Evolutionary conservation across 1,140 invertebrate species (phyloP).

Genomic region (Drosophila pseudoananassae): DNA sequence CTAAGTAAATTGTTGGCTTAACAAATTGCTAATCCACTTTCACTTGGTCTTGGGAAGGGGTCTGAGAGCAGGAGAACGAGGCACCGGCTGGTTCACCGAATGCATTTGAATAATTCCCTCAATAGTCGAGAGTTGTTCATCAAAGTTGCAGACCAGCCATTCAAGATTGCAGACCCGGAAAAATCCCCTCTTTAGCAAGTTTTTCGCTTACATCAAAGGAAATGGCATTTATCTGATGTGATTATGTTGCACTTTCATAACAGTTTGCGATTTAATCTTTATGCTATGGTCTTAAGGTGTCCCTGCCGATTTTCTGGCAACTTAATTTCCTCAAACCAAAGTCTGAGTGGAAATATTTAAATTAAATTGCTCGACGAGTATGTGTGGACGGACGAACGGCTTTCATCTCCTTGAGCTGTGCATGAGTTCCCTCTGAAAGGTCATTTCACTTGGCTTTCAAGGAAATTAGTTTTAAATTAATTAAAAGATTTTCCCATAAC

Average conservation of each 20-base stretch:
- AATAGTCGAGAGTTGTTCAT: conserved; percentile 2
- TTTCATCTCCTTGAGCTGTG: conserved; percentile 19
- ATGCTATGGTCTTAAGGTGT: conserved; percentile 11
- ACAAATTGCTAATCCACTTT: conserved; percentile 73
- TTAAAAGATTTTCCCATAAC: conserved; percentile 52
- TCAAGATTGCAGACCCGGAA: conserved; percentile 34
- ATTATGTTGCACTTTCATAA: conserved; percentile 39
- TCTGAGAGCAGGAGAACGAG: not conserved
- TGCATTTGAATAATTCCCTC: conserved; percentile 27
- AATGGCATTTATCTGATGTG: conserved; percentile 30
- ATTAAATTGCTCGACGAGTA: conserved; percentile 17
- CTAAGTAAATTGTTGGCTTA: conserved; percentile 76
- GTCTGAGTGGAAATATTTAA: conserved; percentile 24
- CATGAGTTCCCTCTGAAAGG: conserved; percentile 27
- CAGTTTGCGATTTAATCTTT: conserved; percentile 21
- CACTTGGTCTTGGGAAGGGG: conserved; percentile 10
- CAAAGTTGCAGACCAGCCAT: conserved; percentile 31
- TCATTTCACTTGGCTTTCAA: conserved; percentile 38
- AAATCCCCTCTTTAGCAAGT: conserved; percentile 11
- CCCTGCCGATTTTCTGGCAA: conserved; percentile 9
- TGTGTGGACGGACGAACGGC: conserved; percentile 9
- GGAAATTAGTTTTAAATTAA: conserved; percentile 55
- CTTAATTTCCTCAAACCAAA: conserved; percentile 11
- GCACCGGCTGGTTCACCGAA: not conserved
- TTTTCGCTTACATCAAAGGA: conserved; percentile 24